Evolutionary conservation across 1,140 invertebrate genomes (phyloP).

Genomic region (Platyscapa corneri): DNA sequence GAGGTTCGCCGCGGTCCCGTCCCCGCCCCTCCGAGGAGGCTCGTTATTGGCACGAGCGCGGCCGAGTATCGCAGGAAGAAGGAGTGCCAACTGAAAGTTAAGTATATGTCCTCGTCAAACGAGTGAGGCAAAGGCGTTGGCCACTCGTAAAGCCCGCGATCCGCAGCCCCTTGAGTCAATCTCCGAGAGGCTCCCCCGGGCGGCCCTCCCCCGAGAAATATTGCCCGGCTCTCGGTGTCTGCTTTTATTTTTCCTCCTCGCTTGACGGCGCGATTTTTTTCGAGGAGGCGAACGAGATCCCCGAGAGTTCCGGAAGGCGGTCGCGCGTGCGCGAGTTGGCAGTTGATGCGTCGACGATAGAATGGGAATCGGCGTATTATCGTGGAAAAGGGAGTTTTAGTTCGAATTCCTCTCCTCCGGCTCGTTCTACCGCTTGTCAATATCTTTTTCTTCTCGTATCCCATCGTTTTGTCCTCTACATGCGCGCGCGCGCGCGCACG

Average conservation of each 20-base stretch:
- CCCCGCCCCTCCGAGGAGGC: no score
- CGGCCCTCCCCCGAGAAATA: background rate
- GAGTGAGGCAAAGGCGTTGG: background rate
- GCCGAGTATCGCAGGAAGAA: background rate
- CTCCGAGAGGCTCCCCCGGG: background rate
- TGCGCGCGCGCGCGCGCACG: background rate
- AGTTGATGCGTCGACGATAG: slow-evolving; percentile 11
- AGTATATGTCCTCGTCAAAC: background rate
- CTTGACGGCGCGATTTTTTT: background rate
- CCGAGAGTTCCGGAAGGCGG: background rate
- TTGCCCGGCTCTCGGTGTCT: background rate
- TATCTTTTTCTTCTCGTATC: slow-evolving; percentile 5
- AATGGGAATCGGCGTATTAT: slow-evolving; percentile 49
- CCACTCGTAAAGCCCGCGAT: background rate
- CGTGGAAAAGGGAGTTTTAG: slow-evolving; percentile 45
- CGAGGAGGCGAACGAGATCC: slow-evolving; percentile 1
- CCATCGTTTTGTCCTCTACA: background rate
- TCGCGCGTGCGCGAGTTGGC: background rate
- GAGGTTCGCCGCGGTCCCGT: no score
- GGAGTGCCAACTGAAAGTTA: background rate
- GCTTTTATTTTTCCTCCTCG: slow-evolving; percentile 50
- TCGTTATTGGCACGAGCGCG: no score
- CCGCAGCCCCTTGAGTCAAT: background rate
- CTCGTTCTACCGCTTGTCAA: slow-evolving; percentile 45
- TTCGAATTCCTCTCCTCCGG: slow-evolving; percentile 45